Percentiles rank a stretch among this genome's conserved stretches.
Conservation (phyloP, 1,140 invertebrate species). For the Caenorhabditis latens region DNA sequence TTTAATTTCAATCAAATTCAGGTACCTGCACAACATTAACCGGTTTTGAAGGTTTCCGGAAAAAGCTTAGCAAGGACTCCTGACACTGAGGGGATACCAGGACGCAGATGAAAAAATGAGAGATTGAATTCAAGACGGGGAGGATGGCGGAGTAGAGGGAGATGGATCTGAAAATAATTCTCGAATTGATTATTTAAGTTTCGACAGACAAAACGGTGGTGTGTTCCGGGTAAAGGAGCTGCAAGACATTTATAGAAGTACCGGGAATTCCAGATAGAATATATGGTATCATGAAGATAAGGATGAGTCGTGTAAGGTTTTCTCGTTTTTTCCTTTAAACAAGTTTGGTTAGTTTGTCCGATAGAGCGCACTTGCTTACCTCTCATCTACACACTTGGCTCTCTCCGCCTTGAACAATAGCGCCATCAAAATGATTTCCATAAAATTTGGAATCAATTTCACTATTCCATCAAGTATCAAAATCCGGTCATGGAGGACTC, state of each 20-base stretch:
- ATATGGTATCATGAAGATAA: background rate
- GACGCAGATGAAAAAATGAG: background rate
- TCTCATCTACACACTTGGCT: background rate
- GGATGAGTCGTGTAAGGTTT: background rate
- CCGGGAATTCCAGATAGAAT: background rate
- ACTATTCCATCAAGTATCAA: background rate
- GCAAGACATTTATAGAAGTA: background rate
- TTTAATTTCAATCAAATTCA: no score
- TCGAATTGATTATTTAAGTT: no score
- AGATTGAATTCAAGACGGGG: background rate
- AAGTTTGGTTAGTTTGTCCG: background rate
- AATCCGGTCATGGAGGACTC: background rate
- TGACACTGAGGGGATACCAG: conserved; percentile 10
- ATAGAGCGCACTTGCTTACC: background rate
- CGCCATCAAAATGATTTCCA: background rate
- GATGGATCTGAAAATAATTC: background rate
- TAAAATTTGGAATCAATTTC: background rate
- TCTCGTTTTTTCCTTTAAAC: background rate
- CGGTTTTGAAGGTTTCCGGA: background rate
- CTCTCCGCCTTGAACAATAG: background rate
- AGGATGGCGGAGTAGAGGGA: background rate
- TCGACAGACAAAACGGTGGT: no score
- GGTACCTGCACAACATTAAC: no score
- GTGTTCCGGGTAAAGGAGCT: background rate
- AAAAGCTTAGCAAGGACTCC: background rate